Conservation (phyloP, 1,140 invertebrate species). For the Scaptomyza graminum region DNA sequence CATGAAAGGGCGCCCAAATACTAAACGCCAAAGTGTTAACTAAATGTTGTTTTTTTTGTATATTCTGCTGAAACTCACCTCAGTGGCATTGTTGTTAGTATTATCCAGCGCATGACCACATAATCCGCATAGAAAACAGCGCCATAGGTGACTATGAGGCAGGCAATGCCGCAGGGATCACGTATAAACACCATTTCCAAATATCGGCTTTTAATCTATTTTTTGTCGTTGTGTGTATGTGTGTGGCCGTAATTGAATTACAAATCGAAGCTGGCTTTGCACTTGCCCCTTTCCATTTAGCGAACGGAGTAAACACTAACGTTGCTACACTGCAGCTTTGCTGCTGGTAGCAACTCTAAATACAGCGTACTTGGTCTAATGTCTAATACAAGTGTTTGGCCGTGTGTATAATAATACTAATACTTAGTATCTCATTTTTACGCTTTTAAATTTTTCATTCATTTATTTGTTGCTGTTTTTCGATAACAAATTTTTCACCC, state of each 20-base stretch:
- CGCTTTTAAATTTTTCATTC: slow-evolving; percentile 53
- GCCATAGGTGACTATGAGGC: slow-evolving; percentile 92
- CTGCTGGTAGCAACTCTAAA: slow-evolving; percentile 33
- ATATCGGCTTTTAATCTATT: slow-evolving; percentile 6
- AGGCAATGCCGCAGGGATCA: slow-evolving; percentile 95
- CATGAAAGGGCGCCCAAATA: slow-evolving; percentile 93
- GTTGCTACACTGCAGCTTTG: slow-evolving; percentile 59
- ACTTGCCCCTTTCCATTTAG: slow-evolving; percentile 32
- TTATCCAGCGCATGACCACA: slow-evolving; percentile 93
- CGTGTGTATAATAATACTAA: neutral
- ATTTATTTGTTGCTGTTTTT: slow-evolving; percentile 67
- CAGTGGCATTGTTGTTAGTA: slow-evolving; percentile 91
- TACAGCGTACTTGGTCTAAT: slow-evolving; percentile 32
- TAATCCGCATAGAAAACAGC: slow-evolving; percentile 96
- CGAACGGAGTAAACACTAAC: slow-evolving; percentile 43
- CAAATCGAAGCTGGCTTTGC: slow-evolving; percentile 59
- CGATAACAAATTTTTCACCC: slow-evolving; percentile 54
- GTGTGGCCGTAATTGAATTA: slow-evolving; percentile 68
- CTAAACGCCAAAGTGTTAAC: slow-evolving; percentile 83
- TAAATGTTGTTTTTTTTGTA: neutral
- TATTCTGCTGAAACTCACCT: slow-evolving; percentile 85
- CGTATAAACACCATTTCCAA: slow-evolving; percentile 85
- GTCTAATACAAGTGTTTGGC: slow-evolving; percentile 13
- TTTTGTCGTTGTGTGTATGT: neutral
- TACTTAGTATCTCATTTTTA: slow-evolving; percentile 48